Conservation (phyloP, 2,888 invertebrate genomes). For the Thera obeliscata region DNA sequence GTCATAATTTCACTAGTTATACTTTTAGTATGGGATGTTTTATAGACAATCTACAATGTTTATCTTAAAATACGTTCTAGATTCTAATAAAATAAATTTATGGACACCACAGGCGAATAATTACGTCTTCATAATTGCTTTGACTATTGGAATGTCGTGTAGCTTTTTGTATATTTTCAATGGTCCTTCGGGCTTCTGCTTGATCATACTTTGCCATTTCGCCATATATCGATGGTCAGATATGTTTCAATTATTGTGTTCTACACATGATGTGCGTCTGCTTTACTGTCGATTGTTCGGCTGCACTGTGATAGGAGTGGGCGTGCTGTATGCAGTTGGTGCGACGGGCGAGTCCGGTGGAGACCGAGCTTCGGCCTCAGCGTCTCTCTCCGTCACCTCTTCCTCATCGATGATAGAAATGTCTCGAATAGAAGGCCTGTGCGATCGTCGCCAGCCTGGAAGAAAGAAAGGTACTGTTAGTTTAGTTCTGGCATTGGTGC, state of each 20-base stretch:
- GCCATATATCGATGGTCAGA: conserved; percentile 1
- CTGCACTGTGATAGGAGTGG: conserved; percentile 75
- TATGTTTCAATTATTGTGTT: conserved; percentile 2
- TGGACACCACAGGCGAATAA: not conserved
- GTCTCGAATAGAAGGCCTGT: conserved; percentile 93
- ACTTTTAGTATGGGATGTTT: too few species aligned
- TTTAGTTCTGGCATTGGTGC: not conserved
- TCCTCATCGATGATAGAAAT: conserved; percentile 94
- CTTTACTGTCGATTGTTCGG: conserved; percentile 59
- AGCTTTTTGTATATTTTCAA: not conserved
- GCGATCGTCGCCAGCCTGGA: conserved; percentile 90
- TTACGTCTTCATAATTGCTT: not conserved
- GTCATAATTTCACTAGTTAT: too few species aligned
- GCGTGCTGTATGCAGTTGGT: conserved; percentile 64
- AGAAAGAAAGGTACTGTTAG: conserved; percentile 13
- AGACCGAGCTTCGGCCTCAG: conserved; percentile 60
- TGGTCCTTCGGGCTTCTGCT: not conserved
- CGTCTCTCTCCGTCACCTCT: conserved; percentile 86
- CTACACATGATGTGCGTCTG: not conserved
- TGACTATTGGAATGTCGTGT: conserved; percentile 1
- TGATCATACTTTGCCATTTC: not conserved
- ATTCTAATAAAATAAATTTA: not conserved
- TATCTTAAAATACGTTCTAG: too few species aligned
- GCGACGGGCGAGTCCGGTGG: conserved; percentile 51
- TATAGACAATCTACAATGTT: too few species aligned